Evolutionary conservation across 2,797 vertebrate species (phyloP), one percentile per base, ranked within the genome.

Genomic region (Zalophus californianus): DNA sequence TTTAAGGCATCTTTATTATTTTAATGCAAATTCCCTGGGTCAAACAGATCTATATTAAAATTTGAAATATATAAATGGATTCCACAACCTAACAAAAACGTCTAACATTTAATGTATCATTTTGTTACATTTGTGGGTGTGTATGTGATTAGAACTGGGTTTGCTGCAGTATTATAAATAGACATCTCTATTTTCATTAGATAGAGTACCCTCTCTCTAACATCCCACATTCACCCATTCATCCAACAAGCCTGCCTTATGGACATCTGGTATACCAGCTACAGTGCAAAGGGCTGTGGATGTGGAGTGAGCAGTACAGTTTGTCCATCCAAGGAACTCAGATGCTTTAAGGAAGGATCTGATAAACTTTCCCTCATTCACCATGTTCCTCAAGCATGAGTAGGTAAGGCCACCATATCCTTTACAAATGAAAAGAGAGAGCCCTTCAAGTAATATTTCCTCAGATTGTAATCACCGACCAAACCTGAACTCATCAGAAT

Each of bases 401-500:
- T 5, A 86, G 75, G 23, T 35, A 18, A 86, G 44, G 21, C 9
- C 5, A 1, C 35, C 86, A 29, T 27, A 77, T 62, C 29, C 72
- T 87, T 96, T 52, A 92, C 52, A 78, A 88, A 68, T 41, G 84
- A 93, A 72, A 52, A 72, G n/a, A 32, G 23, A 32, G 25, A 82
- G 29, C 3, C 54, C 32, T 90, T 68, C 35, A 27, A n/a, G 21
- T 32, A 23, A 66, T 50, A 89, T 56, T 54, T 75, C 29, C 29
- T 62, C 20, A 14, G 2, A 10, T 9, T 44, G 1, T 75, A 70
- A 89, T 90, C 52, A 52, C 7, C 70, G 44, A n/a, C 68, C 91
- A 91, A 96, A 78, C 41, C 52, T 72, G 14, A 86, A 44, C 44
- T 93, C 79, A 52, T n/a, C 44, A 64, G 78, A 94, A 68, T 50